These are phyloP conservation scores for Limenitis camilla DNA, from an alignment of 2,888 invertebrate genomes.

Conservation along the genomic window DNA sequence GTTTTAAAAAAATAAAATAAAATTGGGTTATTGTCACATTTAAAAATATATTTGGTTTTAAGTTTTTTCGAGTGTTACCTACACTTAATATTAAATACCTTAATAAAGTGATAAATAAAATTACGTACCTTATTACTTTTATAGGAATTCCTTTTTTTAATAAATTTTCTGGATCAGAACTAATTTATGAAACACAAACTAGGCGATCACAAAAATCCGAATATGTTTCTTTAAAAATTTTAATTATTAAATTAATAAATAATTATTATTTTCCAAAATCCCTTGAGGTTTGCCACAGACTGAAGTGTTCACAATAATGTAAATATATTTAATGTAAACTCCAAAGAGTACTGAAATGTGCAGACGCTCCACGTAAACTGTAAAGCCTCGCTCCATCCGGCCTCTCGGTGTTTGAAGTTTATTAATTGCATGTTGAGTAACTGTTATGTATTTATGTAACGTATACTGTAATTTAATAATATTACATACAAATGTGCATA, in stretches of 20 bases:
- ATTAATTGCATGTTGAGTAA: background rate
- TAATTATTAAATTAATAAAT: background rate
- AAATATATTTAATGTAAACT: background rate
- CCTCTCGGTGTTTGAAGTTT: slow-evolving; percentile 2
- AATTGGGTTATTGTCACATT: no score
- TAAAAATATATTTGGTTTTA: no score
- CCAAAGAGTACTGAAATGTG: slow-evolving; percentile 15
- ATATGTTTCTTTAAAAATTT: background rate
- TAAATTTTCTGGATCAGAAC: no score
- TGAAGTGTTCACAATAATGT: slow-evolving; percentile 1
- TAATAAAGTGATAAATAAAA: no score
- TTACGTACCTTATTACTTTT: no score
- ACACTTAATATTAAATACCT: no score
- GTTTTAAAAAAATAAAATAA: no score
- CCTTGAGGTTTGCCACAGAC: background rate
- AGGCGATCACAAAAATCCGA: slow-evolving; percentile 1
- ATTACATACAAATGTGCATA: no score
- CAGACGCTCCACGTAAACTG: slow-evolving; percentile 5
- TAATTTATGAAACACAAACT: slow-evolving; percentile 8
- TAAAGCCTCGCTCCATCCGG: slow-evolving; percentile 1
- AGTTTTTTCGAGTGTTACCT: no score
- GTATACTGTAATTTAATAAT: no score
- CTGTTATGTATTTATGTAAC: no score
- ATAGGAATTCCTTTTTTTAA: no score
- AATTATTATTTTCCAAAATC: background rate